Conservation (phyloP, 2,888 invertebrate species). For the Luperina nickerlii region DNA sequence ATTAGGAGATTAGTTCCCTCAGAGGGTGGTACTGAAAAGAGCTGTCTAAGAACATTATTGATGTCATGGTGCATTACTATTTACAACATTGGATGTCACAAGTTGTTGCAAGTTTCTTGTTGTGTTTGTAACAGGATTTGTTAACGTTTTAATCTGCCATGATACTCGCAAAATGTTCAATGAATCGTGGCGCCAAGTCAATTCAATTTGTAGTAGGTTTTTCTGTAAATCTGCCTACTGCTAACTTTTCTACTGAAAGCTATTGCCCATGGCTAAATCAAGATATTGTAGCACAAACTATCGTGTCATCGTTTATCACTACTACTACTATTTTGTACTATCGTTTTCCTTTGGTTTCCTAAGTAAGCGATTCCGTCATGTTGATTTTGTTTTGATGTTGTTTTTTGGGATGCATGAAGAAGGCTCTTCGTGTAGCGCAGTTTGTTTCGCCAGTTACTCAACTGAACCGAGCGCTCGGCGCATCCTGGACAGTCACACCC, state of each 20-base stretch:
- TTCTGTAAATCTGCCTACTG: background rate
- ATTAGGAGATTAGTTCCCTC: constrained; percentile 58
- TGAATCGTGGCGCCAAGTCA: background rate
- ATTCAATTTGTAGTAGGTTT: background rate
- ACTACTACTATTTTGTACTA: too few species aligned
- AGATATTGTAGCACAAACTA: background rate
- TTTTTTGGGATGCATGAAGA: too few species aligned
- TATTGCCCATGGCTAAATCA: background rate
- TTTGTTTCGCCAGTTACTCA: too few species aligned
- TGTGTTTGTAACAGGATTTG: constrained; percentile 23
- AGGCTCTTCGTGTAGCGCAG: too few species aligned
- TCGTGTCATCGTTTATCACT: too few species aligned
- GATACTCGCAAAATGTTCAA: background rate
- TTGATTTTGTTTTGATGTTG: too few species aligned
- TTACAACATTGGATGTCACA: constrained; percentile 3
- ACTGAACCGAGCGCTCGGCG: too few species aligned
- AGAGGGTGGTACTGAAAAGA: constrained; percentile 34
- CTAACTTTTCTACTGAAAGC: background rate
- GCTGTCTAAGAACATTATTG: constrained; percentile 25
- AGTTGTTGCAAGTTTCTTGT: constrained; percentile 10
- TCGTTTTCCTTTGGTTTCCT: background rate
- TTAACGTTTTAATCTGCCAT: constrained; percentile 20
- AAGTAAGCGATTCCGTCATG: background rate
- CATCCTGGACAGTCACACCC: too few species aligned
- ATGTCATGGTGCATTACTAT: constrained; percentile 26